Percentiles rank a stretch among this genome's conserved stretches.
These are phyloP conservation scores for Eurois occulta DNA, from an alignment of 2,888 invertebrate species.

Conservation along the genomic window DNA sequence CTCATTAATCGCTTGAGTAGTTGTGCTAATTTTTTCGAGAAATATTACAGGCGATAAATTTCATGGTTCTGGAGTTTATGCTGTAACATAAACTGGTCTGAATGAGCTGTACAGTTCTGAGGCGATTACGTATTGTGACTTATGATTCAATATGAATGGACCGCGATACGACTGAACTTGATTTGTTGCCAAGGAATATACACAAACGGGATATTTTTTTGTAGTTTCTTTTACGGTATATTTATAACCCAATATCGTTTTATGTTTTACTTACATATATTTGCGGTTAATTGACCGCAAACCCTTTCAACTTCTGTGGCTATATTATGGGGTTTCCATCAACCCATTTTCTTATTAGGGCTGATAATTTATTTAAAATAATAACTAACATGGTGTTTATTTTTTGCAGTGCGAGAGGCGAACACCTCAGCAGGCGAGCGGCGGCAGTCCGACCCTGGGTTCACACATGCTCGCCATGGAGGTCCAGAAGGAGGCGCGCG, in stretches of 20 bases:
- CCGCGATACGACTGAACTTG: constrained; percentile 68
- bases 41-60: constrained; percentile 85
- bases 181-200: constrained; percentile 66
- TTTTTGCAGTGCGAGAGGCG: constrained; percentile 87
- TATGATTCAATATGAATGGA: constrained; percentile 77
- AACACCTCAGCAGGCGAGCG: constrained; percentile 87
- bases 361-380: not conserved
- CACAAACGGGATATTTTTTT: constrained; percentile 42
- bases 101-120: constrained; percentile 76
- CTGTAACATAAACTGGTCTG: constrained; percentile 80
- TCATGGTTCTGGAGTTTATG: constrained; percentile 84
- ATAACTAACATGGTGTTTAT: constrained; percentile 5
- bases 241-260: constrained; percentile 28
- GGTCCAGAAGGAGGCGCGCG: constrained; percentile 93
- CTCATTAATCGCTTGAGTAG: constrained; percentile 88
- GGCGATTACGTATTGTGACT: constrained; percentile 78
- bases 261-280: constrained; percentile 20
- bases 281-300: constrained; percentile 7
- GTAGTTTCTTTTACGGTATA: constrained; percentile 34
- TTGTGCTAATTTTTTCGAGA: constrained; percentile 87
- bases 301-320: not conserved
- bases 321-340: not conserved
- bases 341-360: not conserved
- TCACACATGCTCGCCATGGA: constrained; percentile 95
- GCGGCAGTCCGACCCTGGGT: constrained; percentile 85